phyloP scores from a whole-genome alignment of 2,797 vertebrate genomes.

The Ammospiza maritima region DNA sequence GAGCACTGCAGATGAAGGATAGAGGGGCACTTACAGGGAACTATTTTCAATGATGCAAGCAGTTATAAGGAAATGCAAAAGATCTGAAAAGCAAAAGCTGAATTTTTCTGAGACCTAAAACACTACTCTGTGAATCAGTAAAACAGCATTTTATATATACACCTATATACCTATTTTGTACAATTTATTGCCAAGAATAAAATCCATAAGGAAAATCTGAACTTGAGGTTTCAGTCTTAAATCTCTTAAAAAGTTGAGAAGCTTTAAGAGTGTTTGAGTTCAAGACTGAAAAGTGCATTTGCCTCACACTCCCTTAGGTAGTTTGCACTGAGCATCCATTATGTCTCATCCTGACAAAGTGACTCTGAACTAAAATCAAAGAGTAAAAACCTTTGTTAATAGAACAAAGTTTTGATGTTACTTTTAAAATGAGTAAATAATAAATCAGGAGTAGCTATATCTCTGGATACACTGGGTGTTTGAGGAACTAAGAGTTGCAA shows the following conservation, averaged over 20 bases:
- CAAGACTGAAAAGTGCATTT: background rate
- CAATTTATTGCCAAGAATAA: background rate
- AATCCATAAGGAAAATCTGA: background rate
- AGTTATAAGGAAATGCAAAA: background rate
- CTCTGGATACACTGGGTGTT: background rate
- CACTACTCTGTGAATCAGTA: background rate
- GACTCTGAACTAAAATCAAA: background rate
- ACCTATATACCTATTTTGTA: background rate
- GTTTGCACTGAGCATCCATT: background rate
- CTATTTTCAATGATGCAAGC: background rate
- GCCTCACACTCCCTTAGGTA: background rate
- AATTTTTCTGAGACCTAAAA: background rate
- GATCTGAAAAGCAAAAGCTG: background rate
- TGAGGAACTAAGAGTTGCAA: background rate
- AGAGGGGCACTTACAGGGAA: background rate
- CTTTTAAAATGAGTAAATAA: background rate
- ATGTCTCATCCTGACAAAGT: background rate
- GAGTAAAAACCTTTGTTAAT: background rate
- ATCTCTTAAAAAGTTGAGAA: background rate
- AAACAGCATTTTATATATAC: background rate
- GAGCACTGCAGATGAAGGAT: conserved; percentile 1
- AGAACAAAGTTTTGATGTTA: background rate
- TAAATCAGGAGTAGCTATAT: background rate
- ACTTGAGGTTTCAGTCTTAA: conserved; percentile 6
- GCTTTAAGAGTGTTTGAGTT: background rate